Conservation (phyloP, 2,113 vertebrate species). For the Zosterops hypoxanthus region DNA sequence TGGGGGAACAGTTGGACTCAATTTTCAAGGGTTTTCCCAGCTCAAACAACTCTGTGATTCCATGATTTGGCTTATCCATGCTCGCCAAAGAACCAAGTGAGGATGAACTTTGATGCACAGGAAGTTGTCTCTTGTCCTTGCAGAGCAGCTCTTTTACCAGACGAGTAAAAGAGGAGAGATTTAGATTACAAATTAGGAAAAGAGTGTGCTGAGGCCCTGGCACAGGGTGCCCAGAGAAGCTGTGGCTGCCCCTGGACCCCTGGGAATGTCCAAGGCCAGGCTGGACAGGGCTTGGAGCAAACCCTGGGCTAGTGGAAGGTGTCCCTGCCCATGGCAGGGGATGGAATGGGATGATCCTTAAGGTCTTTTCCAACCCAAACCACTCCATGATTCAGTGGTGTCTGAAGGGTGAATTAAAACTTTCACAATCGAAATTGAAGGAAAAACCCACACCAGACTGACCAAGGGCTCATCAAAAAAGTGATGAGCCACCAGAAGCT, state of each 20-base stretch:
- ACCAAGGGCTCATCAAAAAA: neutral
- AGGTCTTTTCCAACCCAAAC: neutral
- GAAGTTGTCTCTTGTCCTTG: neutral
- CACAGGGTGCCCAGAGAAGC: neutral
- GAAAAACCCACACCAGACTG: fast-evolving
- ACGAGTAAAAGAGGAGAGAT: neutral
- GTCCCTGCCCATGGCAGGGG: neutral
- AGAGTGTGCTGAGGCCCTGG: fast-evolving
- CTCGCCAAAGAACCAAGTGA: neutral
- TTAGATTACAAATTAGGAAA: neutral
- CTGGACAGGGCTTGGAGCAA: fast-evolving
- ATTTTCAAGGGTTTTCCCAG: neutral
- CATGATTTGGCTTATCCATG: neutral
- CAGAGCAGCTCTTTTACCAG: neutral
- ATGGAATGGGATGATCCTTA: fast-evolving
- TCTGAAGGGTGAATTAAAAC: neutral
- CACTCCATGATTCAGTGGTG: neutral
- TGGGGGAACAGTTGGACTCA: fast-evolving
- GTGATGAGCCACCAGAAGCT: fast-evolving
- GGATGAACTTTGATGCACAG: fast-evolving
- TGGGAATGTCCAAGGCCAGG: neutral
- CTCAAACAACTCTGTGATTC: neutral
- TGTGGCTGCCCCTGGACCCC: neutral
- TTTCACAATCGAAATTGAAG: neutral
- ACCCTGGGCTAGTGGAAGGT: fast-evolving